Evolutionary conservation across 2,888 invertebrate species (phyloP).

Genomic region (Mythimna pallens): DNA sequence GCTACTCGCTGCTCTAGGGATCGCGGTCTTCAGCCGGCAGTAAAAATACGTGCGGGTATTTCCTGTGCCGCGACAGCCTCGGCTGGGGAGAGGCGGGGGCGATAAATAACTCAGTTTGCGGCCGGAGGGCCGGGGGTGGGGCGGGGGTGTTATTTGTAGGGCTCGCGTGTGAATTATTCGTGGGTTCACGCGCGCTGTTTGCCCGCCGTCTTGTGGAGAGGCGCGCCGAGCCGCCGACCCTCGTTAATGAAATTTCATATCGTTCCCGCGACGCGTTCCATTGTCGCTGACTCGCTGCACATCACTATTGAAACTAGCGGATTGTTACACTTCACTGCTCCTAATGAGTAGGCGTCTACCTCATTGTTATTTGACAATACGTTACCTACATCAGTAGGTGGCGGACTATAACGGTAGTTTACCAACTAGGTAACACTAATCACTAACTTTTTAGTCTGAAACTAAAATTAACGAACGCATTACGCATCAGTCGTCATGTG

Average conservation of each 20-base stretch:
- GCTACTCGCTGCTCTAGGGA: constrained; percentile 71
- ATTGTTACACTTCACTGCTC: constrained; percentile 83
- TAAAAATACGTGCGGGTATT: constrained; percentile 89
- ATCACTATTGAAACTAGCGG: constrained; percentile 79
- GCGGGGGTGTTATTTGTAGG: constrained; percentile 87
- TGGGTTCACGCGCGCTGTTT: constrained; percentile 90
- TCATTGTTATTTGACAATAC: constrained; percentile 62
- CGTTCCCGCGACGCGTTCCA: constrained; percentile 79
- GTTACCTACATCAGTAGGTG: constrained; percentile 32
- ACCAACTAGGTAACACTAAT: constrained; percentile 28
- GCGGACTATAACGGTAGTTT: constrained; percentile 27
- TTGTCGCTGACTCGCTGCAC: constrained; percentile 80
- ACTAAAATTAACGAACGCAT: constrained; percentile 41
- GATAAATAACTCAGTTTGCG: constrained; percentile 90
- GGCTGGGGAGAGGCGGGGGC: constrained; percentile 78
- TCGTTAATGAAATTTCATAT: constrained; percentile 90
- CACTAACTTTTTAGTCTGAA: constrained; percentile 32
- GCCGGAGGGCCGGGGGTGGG: constrained; percentile 72
- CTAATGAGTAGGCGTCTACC: constrained; percentile 61
- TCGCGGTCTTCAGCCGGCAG: constrained; percentile 81
- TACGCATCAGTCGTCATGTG: constrained; percentile 44
- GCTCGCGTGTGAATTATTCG: constrained; percentile 91
- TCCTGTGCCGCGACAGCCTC: constrained; percentile 82
- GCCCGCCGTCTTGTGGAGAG: constrained; percentile 85
- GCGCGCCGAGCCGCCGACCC: constrained; percentile 83